phyloP scores from a whole-genome alignment of 2,888 invertebrate genomes.

The Esperia sulphurella region DNA sequence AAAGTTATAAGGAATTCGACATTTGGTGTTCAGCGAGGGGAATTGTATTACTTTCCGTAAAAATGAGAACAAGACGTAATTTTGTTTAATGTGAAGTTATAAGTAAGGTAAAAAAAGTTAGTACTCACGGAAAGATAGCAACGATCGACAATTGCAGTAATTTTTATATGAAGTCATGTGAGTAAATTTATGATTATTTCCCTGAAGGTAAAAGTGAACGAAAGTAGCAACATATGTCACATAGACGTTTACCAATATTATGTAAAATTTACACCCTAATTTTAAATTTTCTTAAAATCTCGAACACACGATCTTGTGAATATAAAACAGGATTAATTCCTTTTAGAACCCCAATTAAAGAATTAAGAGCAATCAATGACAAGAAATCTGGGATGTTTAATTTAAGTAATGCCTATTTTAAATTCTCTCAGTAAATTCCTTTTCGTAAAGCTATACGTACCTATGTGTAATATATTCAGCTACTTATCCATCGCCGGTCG shows the following conservation, averaged over 20 bases:
- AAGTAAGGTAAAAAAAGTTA: no score
- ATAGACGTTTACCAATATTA: no score
- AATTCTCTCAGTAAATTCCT: not conserved
- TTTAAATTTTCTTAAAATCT: not conserved
- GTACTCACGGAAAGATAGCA: no score
- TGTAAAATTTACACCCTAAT: no score
- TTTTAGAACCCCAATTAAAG: not conserved
- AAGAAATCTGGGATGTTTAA: not conserved
- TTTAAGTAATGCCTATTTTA: not conserved
- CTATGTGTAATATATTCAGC: not conserved
- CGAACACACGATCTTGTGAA: not conserved
- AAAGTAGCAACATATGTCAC: no score
- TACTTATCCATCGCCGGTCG: not conserved
- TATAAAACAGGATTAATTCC: not conserved
- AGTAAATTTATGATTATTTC: no score
- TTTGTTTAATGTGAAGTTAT: no score
- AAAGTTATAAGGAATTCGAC: conserved; percentile 38
- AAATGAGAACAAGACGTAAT: not conserved
- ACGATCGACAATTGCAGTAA: no score
- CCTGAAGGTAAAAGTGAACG: no score
- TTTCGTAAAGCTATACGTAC: not conserved
- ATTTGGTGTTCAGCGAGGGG: conserved; percentile 18
- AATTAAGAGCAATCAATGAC: not conserved
- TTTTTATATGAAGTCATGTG: no score
- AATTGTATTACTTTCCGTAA: conserved; percentile 30